These are phyloP conservation scores for Brachymystax lenok DNA, from an alignment of 2,797 vertebrate species.

Conservation along the genomic window DNA sequence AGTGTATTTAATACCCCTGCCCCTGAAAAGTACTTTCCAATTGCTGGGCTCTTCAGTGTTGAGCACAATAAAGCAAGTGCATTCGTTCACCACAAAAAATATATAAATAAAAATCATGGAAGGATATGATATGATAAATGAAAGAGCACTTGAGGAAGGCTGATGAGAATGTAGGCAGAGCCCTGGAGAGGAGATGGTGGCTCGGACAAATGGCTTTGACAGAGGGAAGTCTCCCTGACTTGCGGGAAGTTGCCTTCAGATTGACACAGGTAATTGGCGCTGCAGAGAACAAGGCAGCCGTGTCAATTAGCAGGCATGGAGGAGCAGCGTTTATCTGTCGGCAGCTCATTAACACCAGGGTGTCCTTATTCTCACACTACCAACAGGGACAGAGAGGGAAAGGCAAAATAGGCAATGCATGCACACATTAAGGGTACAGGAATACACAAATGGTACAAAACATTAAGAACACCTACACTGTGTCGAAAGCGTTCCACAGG, in stretches of 20 bases:
- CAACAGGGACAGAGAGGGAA: constrained; percentile 52
- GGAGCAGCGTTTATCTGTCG: constrained; percentile 57
- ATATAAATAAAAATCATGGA: constrained; percentile 43
- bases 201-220: constrained; percentile 60
- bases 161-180: constrained; percentile 54
- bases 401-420: constrained; percentile 5
- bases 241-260: constrained; percentile 60
- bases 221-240: constrained; percentile 39
- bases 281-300: constrained; percentile 47
- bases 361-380: constrained; percentile 68
- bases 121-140: constrained; percentile 46
- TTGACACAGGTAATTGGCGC: constrained; percentile 72
- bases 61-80: constrained; percentile 48
- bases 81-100: constrained; percentile 44
- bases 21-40: constrained; percentile 48
- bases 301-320: constrained; percentile 65
- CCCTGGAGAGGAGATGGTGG: constrained; percentile 49
- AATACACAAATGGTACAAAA: background rate
- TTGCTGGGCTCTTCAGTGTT: constrained; percentile 41
- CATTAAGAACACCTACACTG: too few species aligned
- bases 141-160: constrained; percentile 48
- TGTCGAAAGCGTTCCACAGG: too few species aligned
- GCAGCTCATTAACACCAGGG: constrained; percentile 78
- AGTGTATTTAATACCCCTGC: constrained; percentile 33
- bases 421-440: background rate